These are phyloP conservation scores for Tyrannus savana DNA, from an alignment of 2,113 vertebrate genomes.

Conservation along the genomic window DNA sequence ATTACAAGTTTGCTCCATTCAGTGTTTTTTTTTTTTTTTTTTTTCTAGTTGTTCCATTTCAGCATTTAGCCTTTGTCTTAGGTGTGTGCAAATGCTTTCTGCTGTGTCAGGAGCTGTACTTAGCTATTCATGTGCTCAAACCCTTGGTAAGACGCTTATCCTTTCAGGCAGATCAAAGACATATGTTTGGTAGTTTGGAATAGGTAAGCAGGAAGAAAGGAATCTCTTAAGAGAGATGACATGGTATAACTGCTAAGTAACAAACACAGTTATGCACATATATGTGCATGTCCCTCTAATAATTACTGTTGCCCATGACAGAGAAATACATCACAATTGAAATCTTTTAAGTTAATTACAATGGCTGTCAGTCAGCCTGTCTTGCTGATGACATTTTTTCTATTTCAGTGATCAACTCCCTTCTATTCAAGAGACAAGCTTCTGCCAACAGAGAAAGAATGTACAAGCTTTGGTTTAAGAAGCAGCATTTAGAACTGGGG, in stretches of 20 bases:
- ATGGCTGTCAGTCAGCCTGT: conserved; percentile 21
- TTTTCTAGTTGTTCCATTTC: neutral
- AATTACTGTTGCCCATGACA: neutral
- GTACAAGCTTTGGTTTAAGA: neutral
- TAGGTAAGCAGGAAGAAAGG: conserved; percentile 8
- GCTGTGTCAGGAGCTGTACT: conserved; percentile 25
- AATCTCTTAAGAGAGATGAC: conserved; percentile 10
- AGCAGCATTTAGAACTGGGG: neutral
- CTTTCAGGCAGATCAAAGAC: conserved; percentile 64
- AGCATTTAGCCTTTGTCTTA: conserved; percentile 5
- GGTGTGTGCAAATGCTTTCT: conserved; percentile 2
- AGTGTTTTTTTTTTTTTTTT: conserved; percentile 37
- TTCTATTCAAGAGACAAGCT: neutral
- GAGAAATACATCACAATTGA: neutral
- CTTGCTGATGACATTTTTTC: neutral
- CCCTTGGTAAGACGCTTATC: conserved; percentile 6
- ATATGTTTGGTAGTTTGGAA: conserved; percentile 26
- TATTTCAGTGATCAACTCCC: neutral
- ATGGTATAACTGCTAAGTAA: neutral
- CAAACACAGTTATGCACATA: neutral
- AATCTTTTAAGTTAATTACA: conserved; percentile 21
- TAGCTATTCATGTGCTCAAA: conserved; percentile 40
- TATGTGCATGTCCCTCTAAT: neutral
- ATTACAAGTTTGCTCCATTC: conserved; percentile 29
- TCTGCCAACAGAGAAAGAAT: neutral